Percentiles rank a stretch among this genome's conserved stretches.
These are phyloP conservation scores for Condylura cristata DNA, from an alignment of 2,113 vertebrate genomes.

Conservation along the genomic window DNA sequence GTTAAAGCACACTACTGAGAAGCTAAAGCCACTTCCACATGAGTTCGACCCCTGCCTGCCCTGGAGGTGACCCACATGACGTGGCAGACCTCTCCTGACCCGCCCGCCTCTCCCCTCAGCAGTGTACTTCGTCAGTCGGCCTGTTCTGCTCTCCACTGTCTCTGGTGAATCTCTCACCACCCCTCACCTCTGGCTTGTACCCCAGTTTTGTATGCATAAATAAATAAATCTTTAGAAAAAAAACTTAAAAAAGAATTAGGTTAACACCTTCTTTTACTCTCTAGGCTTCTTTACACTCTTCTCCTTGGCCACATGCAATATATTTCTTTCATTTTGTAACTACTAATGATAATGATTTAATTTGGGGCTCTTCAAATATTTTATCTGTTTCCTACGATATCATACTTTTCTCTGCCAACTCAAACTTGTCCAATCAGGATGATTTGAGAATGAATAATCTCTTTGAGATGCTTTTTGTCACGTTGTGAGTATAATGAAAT, in stretches of 20 bases:
- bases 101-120: no score
- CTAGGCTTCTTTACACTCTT: background rate
- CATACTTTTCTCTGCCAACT: background rate
- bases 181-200: no score
- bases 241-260: background rate
- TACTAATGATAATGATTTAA: background rate
- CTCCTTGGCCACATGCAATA: background rate
- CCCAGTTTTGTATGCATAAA: no score
- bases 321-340: background rate
- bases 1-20: no score
- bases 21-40: no score
- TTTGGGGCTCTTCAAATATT: background rate
- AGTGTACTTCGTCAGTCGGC: no score
- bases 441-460: background rate
- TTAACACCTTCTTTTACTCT: background rate
- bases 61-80: no score
- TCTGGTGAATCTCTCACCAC: no score
- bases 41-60: no score
- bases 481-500: background rate
- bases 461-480: background rate
- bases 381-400: background rate
- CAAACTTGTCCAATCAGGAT: background rate
- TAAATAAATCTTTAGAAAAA: no score
- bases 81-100: no score
- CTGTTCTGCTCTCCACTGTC: no score